phyloP scores from a whole-genome alignment of 2,797 vertebrate genomes.

The Parambassis ranga region DNA sequence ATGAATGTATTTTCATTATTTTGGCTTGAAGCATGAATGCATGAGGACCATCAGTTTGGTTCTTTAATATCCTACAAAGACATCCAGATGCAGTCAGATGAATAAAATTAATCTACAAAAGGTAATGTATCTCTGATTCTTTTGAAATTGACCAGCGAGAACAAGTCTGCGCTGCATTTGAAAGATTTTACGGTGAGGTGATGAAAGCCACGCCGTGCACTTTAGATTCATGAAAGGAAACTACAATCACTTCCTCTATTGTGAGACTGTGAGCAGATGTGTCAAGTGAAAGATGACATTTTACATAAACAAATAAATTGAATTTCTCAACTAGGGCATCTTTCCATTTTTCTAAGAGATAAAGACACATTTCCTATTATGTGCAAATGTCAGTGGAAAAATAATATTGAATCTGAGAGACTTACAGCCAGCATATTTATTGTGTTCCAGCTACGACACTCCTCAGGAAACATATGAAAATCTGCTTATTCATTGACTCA shows the following conservation, averaged over 20 bases:
- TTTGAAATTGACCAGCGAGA: conserved; percentile 38
- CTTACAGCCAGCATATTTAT: conserved; percentile 22
- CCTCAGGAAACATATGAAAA: conserved; percentile 26
- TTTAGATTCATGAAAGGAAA: conserved; percentile 48
- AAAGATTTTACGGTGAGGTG: conserved; percentile 17
- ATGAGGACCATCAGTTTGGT: neutral
- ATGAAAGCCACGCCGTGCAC: conserved; percentile 21
- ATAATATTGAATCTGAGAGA: conserved; percentile 44
- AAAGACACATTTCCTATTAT: conserved; percentile 35
- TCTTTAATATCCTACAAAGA: conserved; percentile 5
- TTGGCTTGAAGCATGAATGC: no score
- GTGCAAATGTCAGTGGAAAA: conserved; percentile 63
- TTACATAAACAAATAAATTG: conserved; percentile 68
- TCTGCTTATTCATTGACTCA: neutral
- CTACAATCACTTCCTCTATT: conserved; percentile 29
- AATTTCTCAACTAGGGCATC: conserved; percentile 39
- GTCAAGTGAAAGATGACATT: conserved; percentile 53
- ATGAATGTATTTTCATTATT: no score
- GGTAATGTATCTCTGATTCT: conserved; percentile 22
- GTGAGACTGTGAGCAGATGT: conserved; percentile 27
- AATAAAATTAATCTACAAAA: conserved; percentile 31
- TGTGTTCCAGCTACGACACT: conserved; percentile 16
- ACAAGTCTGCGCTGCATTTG: conserved; percentile 23
- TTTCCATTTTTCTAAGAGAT: conserved; percentile 33
- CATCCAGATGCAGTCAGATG: conserved; percentile 11